Percentiles rank a stretch among this genome's conserved stretches.
phyloP scores from a whole-genome alignment of 2,888 invertebrate species.

The Ectemnius cavifrons region DNA sequence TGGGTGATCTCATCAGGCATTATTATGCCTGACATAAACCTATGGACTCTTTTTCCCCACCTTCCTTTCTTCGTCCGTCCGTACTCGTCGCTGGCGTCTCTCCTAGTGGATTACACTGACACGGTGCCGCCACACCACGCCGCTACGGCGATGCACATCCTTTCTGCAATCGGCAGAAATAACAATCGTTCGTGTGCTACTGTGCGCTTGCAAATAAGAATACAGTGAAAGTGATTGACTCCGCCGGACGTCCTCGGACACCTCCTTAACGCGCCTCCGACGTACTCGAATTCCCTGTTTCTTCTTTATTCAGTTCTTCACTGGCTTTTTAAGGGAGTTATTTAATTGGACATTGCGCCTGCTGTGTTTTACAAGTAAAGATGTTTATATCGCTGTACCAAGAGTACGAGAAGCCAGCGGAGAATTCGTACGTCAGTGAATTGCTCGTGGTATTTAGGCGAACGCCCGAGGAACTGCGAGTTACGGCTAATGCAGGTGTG shows the following conservation, averaged over 20 bases:
- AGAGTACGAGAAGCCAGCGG: constrained; percentile 66
- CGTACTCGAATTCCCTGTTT: not conserved
- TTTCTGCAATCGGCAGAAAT: constrained; percentile 69
- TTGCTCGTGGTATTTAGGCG: constrained; percentile 68
- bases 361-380: constrained; percentile 6
- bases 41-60: constrained; percentile 53
- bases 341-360: not conserved
- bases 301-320: constrained; percentile 1
- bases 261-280: no score
- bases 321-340: not conserved
- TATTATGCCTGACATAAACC: constrained; percentile 74
- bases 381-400: constrained; percentile 75
- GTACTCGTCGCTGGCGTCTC: constrained; percentile 44
- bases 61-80: constrained; percentile 35
- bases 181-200: constrained; percentile 60
- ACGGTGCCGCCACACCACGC: constrained; percentile 26
- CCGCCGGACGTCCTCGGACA: no score
- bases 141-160: constrained; percentile 47
- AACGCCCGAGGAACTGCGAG: constrained; percentile 50
- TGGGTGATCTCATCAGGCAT: constrained; percentile 75
- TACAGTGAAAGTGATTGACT: constrained; percentile 59
- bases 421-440: constrained; percentile 69
- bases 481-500: constrained; percentile 65
- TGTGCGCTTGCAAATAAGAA: constrained; percentile 23
- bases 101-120: not conserved